These are phyloP conservation scores for Diglossa cyanea DNA, from an alignment of 2,797 vertebrate species.

Conservation along the genomic window DNA sequence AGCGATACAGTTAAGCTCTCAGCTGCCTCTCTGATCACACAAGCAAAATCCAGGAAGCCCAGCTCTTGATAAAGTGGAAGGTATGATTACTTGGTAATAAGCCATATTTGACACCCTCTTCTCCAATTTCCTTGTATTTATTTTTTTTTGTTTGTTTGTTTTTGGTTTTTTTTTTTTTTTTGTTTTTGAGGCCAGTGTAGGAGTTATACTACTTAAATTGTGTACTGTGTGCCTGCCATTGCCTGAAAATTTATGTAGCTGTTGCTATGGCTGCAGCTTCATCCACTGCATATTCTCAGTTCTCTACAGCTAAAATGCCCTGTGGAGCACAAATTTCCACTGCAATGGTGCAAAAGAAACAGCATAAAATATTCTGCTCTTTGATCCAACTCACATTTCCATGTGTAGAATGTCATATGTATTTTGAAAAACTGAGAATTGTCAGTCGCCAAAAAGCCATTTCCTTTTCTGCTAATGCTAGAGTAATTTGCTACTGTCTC, in stretches of 20 bases:
- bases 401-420: neutral
- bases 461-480: neutral
- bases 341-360: slow-evolving; percentile 16
- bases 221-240: neutral
- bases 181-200: neutral
- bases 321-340: slow-evolving; percentile 49
- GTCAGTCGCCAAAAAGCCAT: neutral
- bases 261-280: slow-evolving; percentile 55
- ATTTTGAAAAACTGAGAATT: neutral
- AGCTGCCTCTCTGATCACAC: neutral
- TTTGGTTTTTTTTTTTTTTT: neutral
- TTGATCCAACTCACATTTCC: neutral
- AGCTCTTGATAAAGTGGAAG: neutral
- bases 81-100: neutral
- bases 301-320: slow-evolving; percentile 43
- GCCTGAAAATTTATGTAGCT: slow-evolving; percentile 43
- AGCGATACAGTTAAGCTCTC: neutral
- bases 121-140: neutral
- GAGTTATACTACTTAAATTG: slow-evolving; percentile 42
- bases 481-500: neutral
- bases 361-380: neutral
- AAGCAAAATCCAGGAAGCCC: neutral
- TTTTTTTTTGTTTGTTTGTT: no score
- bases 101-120: neutral
- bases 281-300: slow-evolving; percentile 21